Base-by-base conservation (phyloP, 2,797 vertebrate genomes). In the Melanotaenia maccullochi region DNA sequence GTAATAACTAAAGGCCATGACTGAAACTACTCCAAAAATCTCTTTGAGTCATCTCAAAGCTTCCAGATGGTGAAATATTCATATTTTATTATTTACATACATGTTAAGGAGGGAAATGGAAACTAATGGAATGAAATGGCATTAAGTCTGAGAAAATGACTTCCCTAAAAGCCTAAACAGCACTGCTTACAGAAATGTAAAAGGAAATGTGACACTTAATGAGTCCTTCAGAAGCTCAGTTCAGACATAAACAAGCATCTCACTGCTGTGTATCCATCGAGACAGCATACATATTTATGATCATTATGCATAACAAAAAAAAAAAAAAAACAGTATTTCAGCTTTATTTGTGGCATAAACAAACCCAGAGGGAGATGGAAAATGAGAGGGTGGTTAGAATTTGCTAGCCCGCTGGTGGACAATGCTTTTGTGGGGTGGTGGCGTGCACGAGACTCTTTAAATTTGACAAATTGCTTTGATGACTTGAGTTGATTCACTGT, bases 311-410 rank as follows among this genome's bases (percentile, higher is more conserved):
- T 28, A 28, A 28, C 2, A 28, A 28, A 28, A 28, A 28, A 51
- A 74, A 63, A 0, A 4, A 16, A 16, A 42, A 35, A 35, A 35
- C 7, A 40, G 42, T 0, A 33, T 62, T 47, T 63, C 52, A 42
- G 7, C 28, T 55, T 40, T 12, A 61, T 65, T 73, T 65, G 59
- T 55, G 56, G 14, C 9, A 38, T 49, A 42, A 59, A 47, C 12
- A 14, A 42, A 55, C 13, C n/a, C n/a, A 69, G 20, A 59, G 40
- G 18, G 13, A 18, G 20, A 5, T 16, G 22, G 24, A 5, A 16
- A 47, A 20, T n/a, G 16, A 20, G 6, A 47, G 18, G 44, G 20
- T 2, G 2, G 44, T 47, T 20, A 47, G 2, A 47, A n/a, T 47
- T n/a, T 47, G 18, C 44, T 8, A 20, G 3, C 9, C 6, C 6